Conservation (phyloP, 2,888 invertebrate species). For the Petrolisthes cinctipes region DNA sequence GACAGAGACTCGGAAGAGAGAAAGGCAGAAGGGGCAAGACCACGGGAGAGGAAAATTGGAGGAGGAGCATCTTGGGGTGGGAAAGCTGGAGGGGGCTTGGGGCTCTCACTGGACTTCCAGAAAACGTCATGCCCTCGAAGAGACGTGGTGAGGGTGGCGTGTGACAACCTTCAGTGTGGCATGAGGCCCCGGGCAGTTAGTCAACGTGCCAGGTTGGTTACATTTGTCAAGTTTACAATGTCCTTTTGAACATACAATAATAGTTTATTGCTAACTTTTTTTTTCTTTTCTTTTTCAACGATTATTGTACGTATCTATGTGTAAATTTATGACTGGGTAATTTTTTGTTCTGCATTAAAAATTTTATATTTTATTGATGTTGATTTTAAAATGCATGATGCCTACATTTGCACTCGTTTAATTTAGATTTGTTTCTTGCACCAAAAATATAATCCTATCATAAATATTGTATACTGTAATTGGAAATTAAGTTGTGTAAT, state of each 20-base stretch:
- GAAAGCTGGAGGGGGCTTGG: slow-evolving; percentile 69
- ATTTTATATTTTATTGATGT: background rate
- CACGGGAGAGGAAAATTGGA: background rate
- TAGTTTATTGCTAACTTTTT: background rate
- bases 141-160: slow-evolving; percentile 78
- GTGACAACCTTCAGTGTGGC: slow-evolving; percentile 80
- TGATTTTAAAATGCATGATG: background rate
- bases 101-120: slow-evolving; percentile 78
- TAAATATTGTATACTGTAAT: too few relatives aligned
- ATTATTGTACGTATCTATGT: background rate
- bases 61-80: background rate
- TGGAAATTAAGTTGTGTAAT: too few relatives aligned
- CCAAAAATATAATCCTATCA: too few relatives aligned
- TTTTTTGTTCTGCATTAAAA: background rate
- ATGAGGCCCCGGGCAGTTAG: slow-evolving; percentile 77
- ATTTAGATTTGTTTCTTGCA: too few relatives aligned
- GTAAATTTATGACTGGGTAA: background rate
- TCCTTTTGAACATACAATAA: background rate
- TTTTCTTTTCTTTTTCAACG: background rate
- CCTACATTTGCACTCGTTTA: too few relatives aligned
- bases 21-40: background rate
- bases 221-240: background rate
- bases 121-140: slow-evolving; percentile 76
- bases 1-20: too few relatives aligned
- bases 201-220: slow-evolving; percentile 77